These are phyloP conservation scores for Chrysogorgia sp. DNA, from an alignment of 92 coral and sea anemone species.

Conservation along the genomic window DNA sequence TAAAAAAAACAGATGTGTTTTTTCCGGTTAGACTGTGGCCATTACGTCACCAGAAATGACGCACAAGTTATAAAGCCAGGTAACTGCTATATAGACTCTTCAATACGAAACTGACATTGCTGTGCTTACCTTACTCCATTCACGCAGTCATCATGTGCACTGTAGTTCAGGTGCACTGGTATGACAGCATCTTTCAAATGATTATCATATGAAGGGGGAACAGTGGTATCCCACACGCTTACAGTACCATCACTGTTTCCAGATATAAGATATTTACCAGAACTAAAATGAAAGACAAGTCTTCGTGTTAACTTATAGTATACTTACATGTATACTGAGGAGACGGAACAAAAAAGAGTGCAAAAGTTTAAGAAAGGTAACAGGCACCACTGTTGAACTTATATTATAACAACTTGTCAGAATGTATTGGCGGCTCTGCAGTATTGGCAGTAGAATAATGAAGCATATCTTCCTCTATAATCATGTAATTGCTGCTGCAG, in stretches of 20 bases:
- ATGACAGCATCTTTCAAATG: constrained; percentile 67
- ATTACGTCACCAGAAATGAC: neutral
- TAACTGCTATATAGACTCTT: neutral
- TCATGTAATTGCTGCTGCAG: too few species aligned
- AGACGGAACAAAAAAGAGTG: too few species aligned
- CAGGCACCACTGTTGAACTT: too few species aligned
- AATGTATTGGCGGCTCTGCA: too few species aligned
- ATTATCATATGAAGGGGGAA: constrained; percentile 48
- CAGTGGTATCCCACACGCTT: constrained; percentile 81
- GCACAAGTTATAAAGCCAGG: neutral
- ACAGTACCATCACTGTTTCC: constrained; percentile 88
- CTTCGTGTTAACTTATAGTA: too few species aligned
- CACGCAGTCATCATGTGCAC: constrained; percentile 97
- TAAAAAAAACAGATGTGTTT: too few species aligned
- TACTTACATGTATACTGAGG: too few species aligned
- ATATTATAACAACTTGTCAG: too few species aligned
- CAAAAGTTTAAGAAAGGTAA: too few species aligned
- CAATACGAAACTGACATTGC: neutral
- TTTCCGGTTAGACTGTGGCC: neutral
- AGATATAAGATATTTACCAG: constrained; percentile 84
- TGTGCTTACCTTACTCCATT: constrained; percentile 85
- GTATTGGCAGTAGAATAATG: too few species aligned
- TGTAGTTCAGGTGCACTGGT: constrained; percentile 60
- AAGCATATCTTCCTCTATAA: too few species aligned
- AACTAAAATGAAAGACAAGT: constrained; percentile 58